Base-by-base conservation (phyloP, 53 echinoderm and acorn worm genomes). In the Echinometra lucunter region DNA sequence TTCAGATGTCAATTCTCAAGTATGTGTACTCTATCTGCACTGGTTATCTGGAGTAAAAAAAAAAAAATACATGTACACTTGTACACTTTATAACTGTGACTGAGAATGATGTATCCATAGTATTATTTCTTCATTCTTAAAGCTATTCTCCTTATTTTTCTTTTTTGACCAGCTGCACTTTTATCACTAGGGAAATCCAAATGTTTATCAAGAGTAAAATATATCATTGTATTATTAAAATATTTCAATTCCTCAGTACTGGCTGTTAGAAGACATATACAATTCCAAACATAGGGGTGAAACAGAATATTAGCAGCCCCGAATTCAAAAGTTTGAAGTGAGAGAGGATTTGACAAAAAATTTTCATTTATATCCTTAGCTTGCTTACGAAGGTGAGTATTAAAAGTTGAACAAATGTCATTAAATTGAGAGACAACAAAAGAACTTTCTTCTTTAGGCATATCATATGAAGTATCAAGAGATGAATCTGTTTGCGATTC, bases 241-340 rank as follows among this genome's bases (percentile, higher is more conserved):
- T 55, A 74, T 74, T 27, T 92, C 45, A 56, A 92, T 28, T 45
- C 75, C 28, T 92, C 92, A 40, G 58, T 21, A 92, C n/a, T 92
- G 4, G 92, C 92, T 25, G 75, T 92, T 69, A 92, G 67, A 49
- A 92, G 67, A 53, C 75, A 69, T 16, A 72, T 17, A 1, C 28
- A 25, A 37, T 74, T 92, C 92, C 92, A 92, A 27, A 92, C 67
- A 74, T 30, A 92, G 27, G 92, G 92, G 18, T 92, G 53, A 92
- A 72, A 92, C 42, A 69, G 28, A 23, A 25, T 82, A 82, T 45
- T 45, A 6, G 82, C 82, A 82, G 82, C 44, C 21, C 10, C 5
- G 13, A 45, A 82, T 82, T 82, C 82, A 45, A 82, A 82, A 82
- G 82, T 82, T n/a, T 82, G 6, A 45, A 82, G 82, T 16, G 19